Evolutionary conservation across 2,888 invertebrate genomes (phyloP), one percentile per base, ranked within the genome.

Genomic region (Zeuzera pyrina): DNA sequence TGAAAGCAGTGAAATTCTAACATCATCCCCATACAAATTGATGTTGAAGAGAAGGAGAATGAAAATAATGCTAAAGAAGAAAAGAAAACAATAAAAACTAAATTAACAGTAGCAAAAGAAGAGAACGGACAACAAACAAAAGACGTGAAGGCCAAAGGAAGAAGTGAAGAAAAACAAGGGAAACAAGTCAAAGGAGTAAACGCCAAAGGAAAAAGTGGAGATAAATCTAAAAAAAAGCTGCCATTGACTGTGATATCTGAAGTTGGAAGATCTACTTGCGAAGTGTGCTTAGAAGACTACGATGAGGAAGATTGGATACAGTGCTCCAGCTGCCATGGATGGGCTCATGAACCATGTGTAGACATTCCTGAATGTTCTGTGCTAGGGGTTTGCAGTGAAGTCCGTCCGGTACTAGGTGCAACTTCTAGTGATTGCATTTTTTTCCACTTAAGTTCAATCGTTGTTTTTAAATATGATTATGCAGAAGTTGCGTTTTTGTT

Each of bases 241-340:
- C 23, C 12, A 30, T 10, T 15, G 23, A n/a, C 4, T 4, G 7
- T 12, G 21, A 30, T 13, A 21, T 30, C 30, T 30, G 21, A 30
- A 5, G 8, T 21, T 21, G 12, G 21, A 16, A 30, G n/a, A 30
- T 21, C 30, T 21, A 30, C 21, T 30, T 30, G 30, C 21, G 29
- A 24, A 23, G 34, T 34, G 15, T 25, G 26, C 15, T 30, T 34
- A 30, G 30, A 30, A 30, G 27, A 27, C 22, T 3, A n/a, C n/a
- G n/a, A 10, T 26, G 29, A 23, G 2, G 30, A 27, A 27, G 30
- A 34, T 12, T 44, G 39, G 39, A 41, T n/a, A n/a, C n/a, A n/a
- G n/a, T n/a, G n/a, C n/a, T n/a, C n/a, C n/a, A n/a, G n/a, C n/a
- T n/a, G n/a, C n/a, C n/a, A n/a, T n/a, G n/a, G n/a, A n/a, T n/a